Evolutionary conservation across 2,888 invertebrate genomes (phyloP), one percentile per base, ranked within the genome.

Genomic region (Limnephilus rhombicus): DNA sequence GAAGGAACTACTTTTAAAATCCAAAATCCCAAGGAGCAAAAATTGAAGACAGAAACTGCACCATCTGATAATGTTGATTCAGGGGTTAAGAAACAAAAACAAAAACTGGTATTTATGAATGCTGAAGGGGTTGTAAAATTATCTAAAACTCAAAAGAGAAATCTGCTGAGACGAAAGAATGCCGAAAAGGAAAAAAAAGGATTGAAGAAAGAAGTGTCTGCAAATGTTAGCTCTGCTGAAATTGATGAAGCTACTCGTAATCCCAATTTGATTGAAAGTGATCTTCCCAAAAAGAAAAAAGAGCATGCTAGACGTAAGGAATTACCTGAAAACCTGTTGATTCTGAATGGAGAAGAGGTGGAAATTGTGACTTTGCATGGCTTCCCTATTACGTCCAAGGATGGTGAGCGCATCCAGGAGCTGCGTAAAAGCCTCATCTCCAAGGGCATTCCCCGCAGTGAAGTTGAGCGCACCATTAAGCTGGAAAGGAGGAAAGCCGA

Each of bases 401-500:
- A 98, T 95, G 97, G 97, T 0, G 96, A 97, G 49, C 95, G 97
- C 92, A 94, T 98, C 15, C 95, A 95, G 91, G 96, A 97, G 91
- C 95, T 98, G n/a, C 96, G 96, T 94, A 96, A 96, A 91, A 96
- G 96, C 94, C 97, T 98, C 97, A 96, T 97, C 1, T 96, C 96
- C 92, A 97, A 97, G 95, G 97, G 97, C 0, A 96, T 98, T 92
- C 97, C 98, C 0, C 96, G 97, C 94, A 97, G 97, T 94, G 97
- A 98, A 94, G 97, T 98, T 0, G 96, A 97, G 90, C 95, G 95
- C 82, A 97, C 97, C 4, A 96, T 98, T 95, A 98, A 98, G 94
- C 94, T 97, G 31, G 98, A 98, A 94, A 96, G 98, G 87, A 95
- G 98, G 92, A 96, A 96, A 94, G 98, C 98, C 9, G 98, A 98